Base-by-base conservation (phyloP, 2,797 vertebrate genomes). In the Astyanax mexicanus region DNA sequence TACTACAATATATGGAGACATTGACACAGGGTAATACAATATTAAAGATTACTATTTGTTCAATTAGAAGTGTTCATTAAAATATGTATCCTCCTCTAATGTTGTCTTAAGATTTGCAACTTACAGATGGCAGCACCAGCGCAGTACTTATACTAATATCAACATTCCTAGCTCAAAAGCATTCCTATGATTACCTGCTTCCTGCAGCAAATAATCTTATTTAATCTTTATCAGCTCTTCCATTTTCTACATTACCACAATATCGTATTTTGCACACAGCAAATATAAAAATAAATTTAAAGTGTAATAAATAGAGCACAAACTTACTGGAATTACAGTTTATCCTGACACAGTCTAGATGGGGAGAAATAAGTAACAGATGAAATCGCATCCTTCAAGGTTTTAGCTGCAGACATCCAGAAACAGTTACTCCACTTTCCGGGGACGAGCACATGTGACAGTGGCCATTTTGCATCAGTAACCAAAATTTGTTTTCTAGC, bases 281-380 rank as follows among this genome's bases (percentile, higher is more conserved):
- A 44, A 65, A 69, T 86, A 84, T 85, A 79, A 90, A 84, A 88
- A n/a, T n/a, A 84, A 90, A 80, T 85, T 79, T 80, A 75, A 75
- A 81, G 58, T 70, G 69, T 74, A 55, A 73, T 94, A 97, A 97
- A 92, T 96, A 95, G 95, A 98, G 93, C 94, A 93, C 93, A 94
- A 95, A 98, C 96, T 98, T 98, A 99, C 97, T 98, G 97, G 96
- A 91, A 95, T 98, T 99, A 98, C 98, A 99, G 97, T 99, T 99
- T 96, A 98, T 99, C 97, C 97, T 98, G 95, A 98, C 96, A 98
- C 97, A 99, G 94, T 99, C 97, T 99, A 98, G 97, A 98, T 96
- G 96, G 96, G 96, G 95, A 96, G 98, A 95, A 98, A 98, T 96
- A 99, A 97, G 96, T 98, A 95, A 98, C 96, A 99, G 95, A 98